Evolutionary conservation across 2,113 vertebrate species (phyloP).

Genomic region (Pomatostomus ruficeps): DNA sequence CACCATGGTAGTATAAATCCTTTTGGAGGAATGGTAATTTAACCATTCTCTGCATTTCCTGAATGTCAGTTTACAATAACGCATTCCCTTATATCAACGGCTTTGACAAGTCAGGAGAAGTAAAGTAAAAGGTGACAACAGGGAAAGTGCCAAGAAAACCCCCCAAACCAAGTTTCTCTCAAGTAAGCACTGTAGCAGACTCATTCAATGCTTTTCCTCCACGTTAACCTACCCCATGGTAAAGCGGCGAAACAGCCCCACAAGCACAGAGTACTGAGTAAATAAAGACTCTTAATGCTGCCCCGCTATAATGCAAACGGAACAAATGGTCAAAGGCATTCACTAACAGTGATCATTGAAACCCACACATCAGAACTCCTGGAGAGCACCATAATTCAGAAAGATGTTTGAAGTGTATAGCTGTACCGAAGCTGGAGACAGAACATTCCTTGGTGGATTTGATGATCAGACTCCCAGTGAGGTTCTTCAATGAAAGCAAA

Average conservation of each 20-base stretch:
- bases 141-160: background rate
- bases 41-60: conserved; percentile 11
- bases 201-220: background rate
- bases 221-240: background rate
- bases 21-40: background rate
- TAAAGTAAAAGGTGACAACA: background rate
- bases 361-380: conserved; percentile 15
- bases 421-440: background rate
- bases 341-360: background rate
- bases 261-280: conserved; percentile 3
- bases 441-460: background rate
- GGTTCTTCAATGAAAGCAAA: background rate
- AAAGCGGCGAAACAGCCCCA: background rate
- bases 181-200: background rate
- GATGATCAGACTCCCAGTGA: conserved; percentile 9
- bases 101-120: background rate
- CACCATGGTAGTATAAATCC: conserved; percentile 34
- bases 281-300: conserved; percentile 8
- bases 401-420: background rate
- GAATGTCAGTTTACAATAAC: conserved; percentile 35
- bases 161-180: background rate
- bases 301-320: background rate
- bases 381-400: conserved; percentile 70
- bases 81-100: conserved; percentile 14
- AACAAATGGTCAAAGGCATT: background rate